A percentile compares a stretch with the other conserved stretches of the same genome.
Evolutionary conservation across 2,888 invertebrate genomes (phyloP).

Genomic region (Sturmia bella): DNA sequence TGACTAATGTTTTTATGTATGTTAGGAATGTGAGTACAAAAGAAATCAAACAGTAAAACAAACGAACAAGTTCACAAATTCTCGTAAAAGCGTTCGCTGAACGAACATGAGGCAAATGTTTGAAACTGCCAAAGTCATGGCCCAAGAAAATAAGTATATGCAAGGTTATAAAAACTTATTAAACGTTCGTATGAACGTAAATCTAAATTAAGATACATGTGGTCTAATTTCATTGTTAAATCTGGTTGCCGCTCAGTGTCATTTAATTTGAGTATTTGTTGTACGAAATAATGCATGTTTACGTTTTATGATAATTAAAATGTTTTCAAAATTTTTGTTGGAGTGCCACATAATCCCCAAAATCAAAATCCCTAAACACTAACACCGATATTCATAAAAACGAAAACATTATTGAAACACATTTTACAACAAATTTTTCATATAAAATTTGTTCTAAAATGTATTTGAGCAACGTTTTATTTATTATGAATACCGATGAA

Average conservation of each 20-base stretch:
- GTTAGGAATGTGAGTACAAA: conserved; percentile 25
- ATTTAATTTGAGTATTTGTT: conserved; percentile 19
- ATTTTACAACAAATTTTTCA: too few relatives aligned
- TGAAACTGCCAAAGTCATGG: conserved; percentile 25
- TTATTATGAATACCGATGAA: too few relatives aligned
- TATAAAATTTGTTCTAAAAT: too few relatives aligned
- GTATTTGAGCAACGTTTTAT: too few relatives aligned
- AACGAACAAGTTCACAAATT: conserved; percentile 5
- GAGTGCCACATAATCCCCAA: too few relatives aligned
- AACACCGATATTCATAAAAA: too few relatives aligned
- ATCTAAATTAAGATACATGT: conserved; percentile 28
- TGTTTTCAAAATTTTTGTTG: background rate
- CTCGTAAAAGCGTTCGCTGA: conserved; percentile 33
- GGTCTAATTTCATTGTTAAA: conserved; percentile 2
- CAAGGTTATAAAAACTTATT: conserved; percentile 17
- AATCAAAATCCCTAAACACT: too few relatives aligned
- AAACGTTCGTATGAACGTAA: background rate
- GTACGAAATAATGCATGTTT: background rate
- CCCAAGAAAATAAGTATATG: conserved; percentile 11
- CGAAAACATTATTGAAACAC: too few relatives aligned
- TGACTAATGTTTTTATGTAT: background rate
- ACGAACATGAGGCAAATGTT: conserved; percentile 45
- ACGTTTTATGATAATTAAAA: conserved; percentile 16
- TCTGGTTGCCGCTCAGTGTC: background rate
- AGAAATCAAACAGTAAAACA: conserved; percentile 18